A percentile compares a stretch with the other conserved stretches of the same genome.
These are phyloP conservation scores for Ceyx erithaca DNA, from an alignment of 2,797 vertebrate species.

Conservation along the genomic window DNA sequence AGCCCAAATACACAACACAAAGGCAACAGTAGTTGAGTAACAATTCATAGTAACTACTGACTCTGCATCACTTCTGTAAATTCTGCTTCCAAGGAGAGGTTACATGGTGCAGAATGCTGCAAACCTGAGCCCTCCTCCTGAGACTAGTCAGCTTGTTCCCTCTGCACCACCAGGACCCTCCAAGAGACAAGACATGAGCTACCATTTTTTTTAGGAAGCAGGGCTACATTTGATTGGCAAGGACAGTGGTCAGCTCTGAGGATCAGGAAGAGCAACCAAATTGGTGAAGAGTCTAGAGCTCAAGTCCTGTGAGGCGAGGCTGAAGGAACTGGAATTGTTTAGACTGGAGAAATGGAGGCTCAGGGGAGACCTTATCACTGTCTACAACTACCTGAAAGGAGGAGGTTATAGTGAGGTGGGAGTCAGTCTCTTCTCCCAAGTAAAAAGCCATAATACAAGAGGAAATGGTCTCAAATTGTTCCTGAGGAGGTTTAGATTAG, in stretches of 20 bases:
- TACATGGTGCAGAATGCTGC: fast-evolving
- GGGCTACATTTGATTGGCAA: background rate
- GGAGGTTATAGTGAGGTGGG: too few species aligned
- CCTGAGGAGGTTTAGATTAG: background rate
- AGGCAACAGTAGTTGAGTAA: background rate
- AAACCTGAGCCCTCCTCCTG: background rate
- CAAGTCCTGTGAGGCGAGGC: background rate
- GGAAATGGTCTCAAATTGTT: background rate
- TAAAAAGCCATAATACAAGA: background rate
- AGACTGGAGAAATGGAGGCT: background rate
- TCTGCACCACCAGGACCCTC: fast-evolving
- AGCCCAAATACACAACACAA: background rate
- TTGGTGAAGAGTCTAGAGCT: background rate
- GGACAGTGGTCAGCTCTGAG: background rate
- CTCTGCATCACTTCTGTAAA: background rate
- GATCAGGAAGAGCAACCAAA: background rate
- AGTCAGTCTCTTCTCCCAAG: background rate
- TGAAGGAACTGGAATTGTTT: background rate
- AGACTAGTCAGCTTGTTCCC: background rate
- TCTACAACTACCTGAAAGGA: background rate
- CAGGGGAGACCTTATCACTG: background rate
- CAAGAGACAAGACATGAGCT: background rate
- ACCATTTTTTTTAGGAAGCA: background rate
- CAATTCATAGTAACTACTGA: background rate
- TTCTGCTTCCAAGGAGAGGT: background rate